Evolutionary conservation across 2,113 vertebrate genomes (phyloP).

Genomic region (Pelecanoides urinatrix): DNA sequence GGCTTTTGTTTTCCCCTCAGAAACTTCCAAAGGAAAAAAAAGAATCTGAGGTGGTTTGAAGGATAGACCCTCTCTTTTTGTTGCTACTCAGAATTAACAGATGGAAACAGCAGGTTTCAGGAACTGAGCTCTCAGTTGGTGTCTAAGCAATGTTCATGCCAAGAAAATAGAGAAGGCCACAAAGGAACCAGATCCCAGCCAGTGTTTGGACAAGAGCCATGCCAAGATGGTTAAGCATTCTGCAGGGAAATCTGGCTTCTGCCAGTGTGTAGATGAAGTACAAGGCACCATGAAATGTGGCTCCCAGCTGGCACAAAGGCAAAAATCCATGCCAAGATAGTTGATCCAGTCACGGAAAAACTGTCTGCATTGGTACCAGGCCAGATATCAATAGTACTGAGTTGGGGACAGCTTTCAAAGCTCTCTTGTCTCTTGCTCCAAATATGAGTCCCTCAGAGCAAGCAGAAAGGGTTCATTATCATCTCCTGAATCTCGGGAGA

Average conservation of each 20-base stretch:
- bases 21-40: not conserved
- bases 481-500: not conserved
- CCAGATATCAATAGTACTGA: not conserved
- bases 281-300: conserved; percentile 28
- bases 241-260: conserved; percentile 41
- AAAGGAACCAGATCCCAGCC: conserved; percentile 29
- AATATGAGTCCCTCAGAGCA: not conserved
- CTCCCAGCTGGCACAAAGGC: conserved; percentile 10
- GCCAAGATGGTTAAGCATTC: conserved; percentile 53
- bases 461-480: not conserved
- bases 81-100: conserved; percentile 21
- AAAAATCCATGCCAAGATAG: conserved; percentile 9
- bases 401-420: not conserved
- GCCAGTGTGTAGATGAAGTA: conserved; percentile 14
- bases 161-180: conserved; percentile 58
- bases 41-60: not conserved
- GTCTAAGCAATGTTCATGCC: conserved; percentile 32
- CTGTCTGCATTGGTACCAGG: not conserved
- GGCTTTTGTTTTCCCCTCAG: not conserved
- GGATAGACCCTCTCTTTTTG: conserved; percentile 15
- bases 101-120: conserved; percentile 59
- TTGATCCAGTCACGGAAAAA: conserved; percentile 44
- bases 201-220: conserved; percentile 33
- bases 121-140: conserved; percentile 49
- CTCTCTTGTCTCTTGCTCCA: not conserved